Conservation (phyloP, 92 coral and sea anemone genomes). For the Epizoanthus scotinus region DNA sequence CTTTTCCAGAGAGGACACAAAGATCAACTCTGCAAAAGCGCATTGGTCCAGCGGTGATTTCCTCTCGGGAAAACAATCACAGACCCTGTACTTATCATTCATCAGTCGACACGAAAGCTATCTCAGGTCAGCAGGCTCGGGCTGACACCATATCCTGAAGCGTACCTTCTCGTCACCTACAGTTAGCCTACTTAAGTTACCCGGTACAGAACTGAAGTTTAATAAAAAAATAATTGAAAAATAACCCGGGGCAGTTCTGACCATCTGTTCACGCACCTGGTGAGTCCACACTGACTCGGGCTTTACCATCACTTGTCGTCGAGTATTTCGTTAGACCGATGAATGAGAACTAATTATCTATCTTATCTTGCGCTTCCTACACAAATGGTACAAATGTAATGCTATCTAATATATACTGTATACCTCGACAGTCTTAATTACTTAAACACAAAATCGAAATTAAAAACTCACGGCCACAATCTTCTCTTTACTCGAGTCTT, state of each 20-base stretch:
- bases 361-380: background rate
- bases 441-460: no score
- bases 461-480: no score
- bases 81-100: background rate
- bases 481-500: no score
- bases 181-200: conserved; percentile 7
- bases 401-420: no score
- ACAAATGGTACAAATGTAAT: no score
- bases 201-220: background rate
- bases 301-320: background rate
- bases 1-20: background rate
- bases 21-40: conserved; percentile 16
- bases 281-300: background rate
- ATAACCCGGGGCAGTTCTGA: background rate
- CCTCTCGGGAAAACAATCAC: background rate
- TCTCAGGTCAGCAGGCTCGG: background rate
- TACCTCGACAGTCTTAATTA: no score
- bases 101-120: background rate
- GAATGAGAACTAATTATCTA: background rate
- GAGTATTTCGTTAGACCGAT: background rate
- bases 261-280: background rate
- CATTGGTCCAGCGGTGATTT: background rate
- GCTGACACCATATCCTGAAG: background rate
- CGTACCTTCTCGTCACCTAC: background rate
- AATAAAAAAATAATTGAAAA: background rate